phyloP scores from a whole-genome alignment of 2,113 vertebrate species.

The Callocephalon fimbriatum region DNA sequence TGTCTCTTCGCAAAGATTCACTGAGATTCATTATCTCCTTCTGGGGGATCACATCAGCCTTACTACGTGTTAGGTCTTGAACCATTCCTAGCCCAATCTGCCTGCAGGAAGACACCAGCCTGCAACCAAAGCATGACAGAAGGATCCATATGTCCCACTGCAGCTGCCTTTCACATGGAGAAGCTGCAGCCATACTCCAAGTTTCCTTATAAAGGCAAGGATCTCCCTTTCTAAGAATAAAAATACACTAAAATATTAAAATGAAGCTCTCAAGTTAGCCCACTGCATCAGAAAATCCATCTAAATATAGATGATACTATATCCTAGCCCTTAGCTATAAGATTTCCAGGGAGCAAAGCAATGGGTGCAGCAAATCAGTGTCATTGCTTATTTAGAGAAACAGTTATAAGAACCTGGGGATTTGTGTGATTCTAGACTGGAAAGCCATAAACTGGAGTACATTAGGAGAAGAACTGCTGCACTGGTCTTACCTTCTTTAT shows the following conservation, averaged over 20 bases:
- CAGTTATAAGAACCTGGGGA: not conserved
- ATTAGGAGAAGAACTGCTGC: conserved; percentile 22
- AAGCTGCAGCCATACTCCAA: not conserved
- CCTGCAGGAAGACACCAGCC: not conserved
- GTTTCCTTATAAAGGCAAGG: not conserved
- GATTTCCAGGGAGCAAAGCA: not conserved
- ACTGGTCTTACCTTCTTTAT: not conserved
- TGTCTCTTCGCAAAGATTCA: not conserved
- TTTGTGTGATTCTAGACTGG: not conserved
- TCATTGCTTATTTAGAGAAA: not conserved
- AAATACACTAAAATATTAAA: not conserved
- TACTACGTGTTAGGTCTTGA: not conserved
- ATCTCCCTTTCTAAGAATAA: not conserved
- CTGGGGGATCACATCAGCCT: not conserved
- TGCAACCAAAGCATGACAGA: not conserved
- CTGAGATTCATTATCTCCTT: not conserved
- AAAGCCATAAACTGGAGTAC: not conserved
- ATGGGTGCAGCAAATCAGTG: not conserved
- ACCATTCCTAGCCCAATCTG: not conserved
- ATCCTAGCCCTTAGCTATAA: not conserved
- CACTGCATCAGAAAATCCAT: not conserved
- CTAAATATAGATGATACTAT: not conserved
- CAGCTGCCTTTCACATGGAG: not conserved
- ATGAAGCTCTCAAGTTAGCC: not conserved
- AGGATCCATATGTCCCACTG: not conserved